phyloP scores from a whole-genome alignment of 2,113 vertebrate species.

The Shinisaurus crocodilurus region DNA sequence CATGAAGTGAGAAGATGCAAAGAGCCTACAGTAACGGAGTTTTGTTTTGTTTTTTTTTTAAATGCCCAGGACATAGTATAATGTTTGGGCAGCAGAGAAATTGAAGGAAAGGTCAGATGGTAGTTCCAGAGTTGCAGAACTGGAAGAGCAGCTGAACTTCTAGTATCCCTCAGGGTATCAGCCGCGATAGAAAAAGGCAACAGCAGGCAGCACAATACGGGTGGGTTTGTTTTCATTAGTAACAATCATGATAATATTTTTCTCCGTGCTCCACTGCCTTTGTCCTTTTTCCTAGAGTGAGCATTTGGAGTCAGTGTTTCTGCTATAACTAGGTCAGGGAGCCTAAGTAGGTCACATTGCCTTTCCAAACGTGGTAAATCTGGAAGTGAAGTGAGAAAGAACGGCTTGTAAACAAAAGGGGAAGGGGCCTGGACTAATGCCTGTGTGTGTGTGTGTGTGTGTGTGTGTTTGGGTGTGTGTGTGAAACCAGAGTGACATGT shows the following conservation, averaged over 20 bases:
- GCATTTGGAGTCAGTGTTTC: slow-evolving; percentile 68
- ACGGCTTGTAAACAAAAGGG: slow-evolving; percentile 59
- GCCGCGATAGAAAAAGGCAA: slow-evolving; percentile 40
- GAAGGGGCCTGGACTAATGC: not conserved
- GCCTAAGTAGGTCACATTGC: slow-evolving; percentile 76
- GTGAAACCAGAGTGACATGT: not conserved
- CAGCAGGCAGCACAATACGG: slow-evolving; percentile 5
- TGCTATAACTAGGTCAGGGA: slow-evolving; percentile 76
- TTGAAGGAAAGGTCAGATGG: slow-evolving; percentile 4
- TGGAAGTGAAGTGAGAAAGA: slow-evolving; percentile 54
- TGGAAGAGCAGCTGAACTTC: slow-evolving; percentile 34
- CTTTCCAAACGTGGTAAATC: slow-evolving; percentile 63
- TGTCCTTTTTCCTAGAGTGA: slow-evolving; percentile 51
- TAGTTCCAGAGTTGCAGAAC: not conserved
- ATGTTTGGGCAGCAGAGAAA: not conserved
- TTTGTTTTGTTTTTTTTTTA: not conserved
- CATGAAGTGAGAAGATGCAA: not conserved
- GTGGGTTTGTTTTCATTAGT: slow-evolving; percentile 60
- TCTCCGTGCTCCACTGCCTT: slow-evolving; percentile 20
- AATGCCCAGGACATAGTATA: not conserved
- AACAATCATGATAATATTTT: slow-evolving; percentile 52
- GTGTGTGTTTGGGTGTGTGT: not conserved
- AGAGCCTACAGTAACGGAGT: not conserved
- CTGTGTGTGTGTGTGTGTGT: too few relatives aligned
- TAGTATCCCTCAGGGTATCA: slow-evolving; percentile 4